Evolutionary conservation across 2,888 invertebrate genomes (phyloP).

Genomic region (Odontocerum albicorne): DNA sequence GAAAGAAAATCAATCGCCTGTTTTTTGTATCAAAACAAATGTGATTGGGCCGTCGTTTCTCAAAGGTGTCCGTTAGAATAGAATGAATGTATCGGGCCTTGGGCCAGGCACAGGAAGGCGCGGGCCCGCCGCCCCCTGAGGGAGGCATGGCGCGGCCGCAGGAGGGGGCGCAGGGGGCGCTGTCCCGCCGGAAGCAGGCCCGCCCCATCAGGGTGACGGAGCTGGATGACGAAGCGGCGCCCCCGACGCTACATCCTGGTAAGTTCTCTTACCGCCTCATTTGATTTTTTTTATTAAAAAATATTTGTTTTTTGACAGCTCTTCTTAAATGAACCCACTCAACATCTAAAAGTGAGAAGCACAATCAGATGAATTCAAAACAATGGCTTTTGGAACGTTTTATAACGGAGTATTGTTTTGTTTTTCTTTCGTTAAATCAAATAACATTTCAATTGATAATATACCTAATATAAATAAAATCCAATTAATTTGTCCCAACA

Average conservation of each 20-base stretch:
- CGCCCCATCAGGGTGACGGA: constrained; percentile 55
- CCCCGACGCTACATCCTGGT: constrained; percentile 21
- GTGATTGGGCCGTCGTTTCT: no score
- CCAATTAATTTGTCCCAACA: no score
- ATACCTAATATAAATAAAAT: no score
- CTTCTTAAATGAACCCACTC: no score
- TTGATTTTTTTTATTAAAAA: not conserved
- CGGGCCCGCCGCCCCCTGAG: not conserved
- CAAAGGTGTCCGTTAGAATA: not conserved
- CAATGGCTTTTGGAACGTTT: no score
- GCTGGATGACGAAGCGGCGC: constrained; percentile 47
- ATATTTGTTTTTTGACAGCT: not conserved
- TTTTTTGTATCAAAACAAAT: no score
- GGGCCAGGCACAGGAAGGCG: not conserved
- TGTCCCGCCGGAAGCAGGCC: constrained; percentile 59
- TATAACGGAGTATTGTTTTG: no score
- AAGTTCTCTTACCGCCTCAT: not conserved
- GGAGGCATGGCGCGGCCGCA: constrained; percentile 23
- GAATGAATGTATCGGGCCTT: not conserved
- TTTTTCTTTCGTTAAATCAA: no score
- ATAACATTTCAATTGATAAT: no score
- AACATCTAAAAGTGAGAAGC: no score
- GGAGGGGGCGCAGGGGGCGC: constrained; percentile 39
- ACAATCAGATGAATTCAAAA: no score
- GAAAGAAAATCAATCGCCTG: no score